Evolutionary conservation across 2,888 invertebrate species (phyloP).

Genomic region (Caenorhabditis auriculariae): DNA sequence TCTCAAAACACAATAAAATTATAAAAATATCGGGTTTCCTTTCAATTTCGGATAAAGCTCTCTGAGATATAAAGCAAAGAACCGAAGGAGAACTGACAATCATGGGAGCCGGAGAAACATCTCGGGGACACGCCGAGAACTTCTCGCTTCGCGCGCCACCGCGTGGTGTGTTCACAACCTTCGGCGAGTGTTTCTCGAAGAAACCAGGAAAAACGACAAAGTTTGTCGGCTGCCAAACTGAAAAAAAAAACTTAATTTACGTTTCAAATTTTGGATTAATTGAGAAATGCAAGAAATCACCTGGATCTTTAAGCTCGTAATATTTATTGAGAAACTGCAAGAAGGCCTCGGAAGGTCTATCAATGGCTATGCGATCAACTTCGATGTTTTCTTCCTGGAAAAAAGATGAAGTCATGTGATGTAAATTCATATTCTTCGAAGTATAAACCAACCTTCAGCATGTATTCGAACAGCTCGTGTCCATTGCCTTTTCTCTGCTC

Average conservation of each 20-base stretch:
- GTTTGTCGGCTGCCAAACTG: constrained; percentile 81
- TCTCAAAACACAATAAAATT: too few species aligned
- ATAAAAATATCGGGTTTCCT: too few species aligned
- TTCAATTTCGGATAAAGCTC: too few species aligned
- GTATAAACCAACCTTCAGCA: constrained; percentile 76
- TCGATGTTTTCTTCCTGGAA: constrained; percentile 36
- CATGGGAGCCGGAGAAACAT: too few species aligned
- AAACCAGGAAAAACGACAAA: constrained; percentile 85
- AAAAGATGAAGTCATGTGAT: neutral
- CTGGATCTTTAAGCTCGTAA: constrained; percentile 73
- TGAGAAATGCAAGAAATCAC: constrained; percentile 6
- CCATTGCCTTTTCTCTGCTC: constrained; percentile 85
- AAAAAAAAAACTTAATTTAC: neutral
- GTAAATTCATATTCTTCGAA: too few species aligned
- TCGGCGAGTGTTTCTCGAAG: constrained; percentile 67
- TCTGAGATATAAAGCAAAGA: too few species aligned
- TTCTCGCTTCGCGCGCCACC: constrained; percentile 10
- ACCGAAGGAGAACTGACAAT: too few species aligned
- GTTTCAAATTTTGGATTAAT: neutral
- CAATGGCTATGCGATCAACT: constrained; percentile 75
- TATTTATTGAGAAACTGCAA: constrained; percentile 82
- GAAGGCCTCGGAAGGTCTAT: constrained; percentile 87
- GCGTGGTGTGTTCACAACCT: constrained; percentile 19
- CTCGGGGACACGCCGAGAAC: too few species aligned
- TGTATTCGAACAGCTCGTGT: constrained; percentile 80